A percentile compares a stretch with the other conserved stretches of the same genome.
These are phyloP conservation scores for Brotogeris chrysoptera DNA, from an alignment of 2,797 vertebrate species.

Conservation along the genomic window DNA sequence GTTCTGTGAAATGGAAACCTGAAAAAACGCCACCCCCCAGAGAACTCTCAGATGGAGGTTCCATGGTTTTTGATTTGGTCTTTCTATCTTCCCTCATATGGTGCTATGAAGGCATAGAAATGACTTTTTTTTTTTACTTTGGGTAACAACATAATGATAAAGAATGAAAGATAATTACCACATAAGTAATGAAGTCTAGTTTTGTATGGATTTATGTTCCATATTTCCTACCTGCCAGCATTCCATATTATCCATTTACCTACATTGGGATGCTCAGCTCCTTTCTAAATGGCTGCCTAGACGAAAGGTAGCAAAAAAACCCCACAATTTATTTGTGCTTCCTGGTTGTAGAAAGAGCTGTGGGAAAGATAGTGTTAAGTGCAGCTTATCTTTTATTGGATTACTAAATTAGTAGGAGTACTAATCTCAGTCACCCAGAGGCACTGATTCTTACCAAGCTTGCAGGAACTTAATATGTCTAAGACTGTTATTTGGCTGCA, in stretches of 20 bases:
- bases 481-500: not conserved
- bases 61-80: not conserved
- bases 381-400: not conserved
- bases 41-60: not conserved
- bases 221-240: not conserved
- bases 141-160: not conserved
- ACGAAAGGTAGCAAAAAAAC: not conserved
- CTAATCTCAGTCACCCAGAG: not conserved
- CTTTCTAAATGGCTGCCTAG: not conserved
- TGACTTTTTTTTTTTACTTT: not conserved
- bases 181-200: not conserved
- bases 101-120: not conserved
- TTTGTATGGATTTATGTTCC: not conserved
- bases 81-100: not conserved
- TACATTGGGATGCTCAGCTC: not conserved
- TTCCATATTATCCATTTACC: not conserved
- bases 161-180: not conserved
- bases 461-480: not conserved
- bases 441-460: not conserved
- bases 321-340: not conserved
- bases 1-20: not conserved
- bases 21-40: accelerated
- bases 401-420: not conserved
- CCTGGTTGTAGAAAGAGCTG: not conserved
- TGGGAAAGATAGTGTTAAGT: not conserved